Percentiles rank a stretch among this genome's conserved stretches.
Evolutionary conservation across 2,888 invertebrate species (phyloP).

Genomic region (Gibbula magus): DNA sequence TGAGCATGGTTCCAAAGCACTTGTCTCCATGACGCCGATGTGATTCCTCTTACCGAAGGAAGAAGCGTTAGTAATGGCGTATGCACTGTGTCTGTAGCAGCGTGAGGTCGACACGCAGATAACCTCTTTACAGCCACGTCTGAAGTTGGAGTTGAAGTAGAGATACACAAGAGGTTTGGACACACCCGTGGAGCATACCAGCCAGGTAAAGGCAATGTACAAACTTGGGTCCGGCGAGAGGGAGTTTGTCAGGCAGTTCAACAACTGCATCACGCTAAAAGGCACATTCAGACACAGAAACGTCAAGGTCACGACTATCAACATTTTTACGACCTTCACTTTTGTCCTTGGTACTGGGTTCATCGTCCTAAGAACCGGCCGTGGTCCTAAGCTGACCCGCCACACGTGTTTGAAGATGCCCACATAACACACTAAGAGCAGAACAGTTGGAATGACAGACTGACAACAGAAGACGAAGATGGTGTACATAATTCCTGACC

Average conservation of each 20-base stretch:
- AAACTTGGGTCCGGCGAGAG: slow-evolving; percentile 39
- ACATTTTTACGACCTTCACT: slow-evolving; percentile 71
- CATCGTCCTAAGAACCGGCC: slow-evolving; percentile 59
- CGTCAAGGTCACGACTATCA: slow-evolving; percentile 59
- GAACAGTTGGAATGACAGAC: slow-evolving; percentile 56
- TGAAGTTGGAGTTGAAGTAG: slow-evolving; percentile 70
- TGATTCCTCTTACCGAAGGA: slow-evolving; percentile 68
- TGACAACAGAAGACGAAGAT: slow-evolving; percentile 47
- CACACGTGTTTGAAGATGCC: slow-evolving; percentile 64
- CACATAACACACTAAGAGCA: slow-evolving; percentile 53
- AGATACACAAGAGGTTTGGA: slow-evolving; percentile 69
- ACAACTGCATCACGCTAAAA: slow-evolving; percentile 49
- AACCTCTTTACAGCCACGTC: slow-evolving; percentile 72
- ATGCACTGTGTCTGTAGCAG: slow-evolving; percentile 70
- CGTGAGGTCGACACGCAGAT: slow-evolving; percentile 71
- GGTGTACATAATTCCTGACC: slow-evolving; percentile 53
- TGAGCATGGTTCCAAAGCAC: slow-evolving; percentile 17
- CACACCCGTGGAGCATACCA: slow-evolving; percentile 51
- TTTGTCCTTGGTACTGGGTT: slow-evolving; percentile 71
- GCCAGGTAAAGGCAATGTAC: slow-evolving; percentile 51
- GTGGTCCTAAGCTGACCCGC: slow-evolving; percentile 50
- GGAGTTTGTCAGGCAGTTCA: slow-evolving; percentile 44
- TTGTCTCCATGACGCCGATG: slow-evolving; percentile 64
- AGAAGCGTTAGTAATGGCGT: slow-evolving; percentile 71
- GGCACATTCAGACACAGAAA: slow-evolving; percentile 53